phyloP scores from a whole-genome alignment of 1,140 invertebrate genomes.

The Caenorhabditis briggsae region DNA sequence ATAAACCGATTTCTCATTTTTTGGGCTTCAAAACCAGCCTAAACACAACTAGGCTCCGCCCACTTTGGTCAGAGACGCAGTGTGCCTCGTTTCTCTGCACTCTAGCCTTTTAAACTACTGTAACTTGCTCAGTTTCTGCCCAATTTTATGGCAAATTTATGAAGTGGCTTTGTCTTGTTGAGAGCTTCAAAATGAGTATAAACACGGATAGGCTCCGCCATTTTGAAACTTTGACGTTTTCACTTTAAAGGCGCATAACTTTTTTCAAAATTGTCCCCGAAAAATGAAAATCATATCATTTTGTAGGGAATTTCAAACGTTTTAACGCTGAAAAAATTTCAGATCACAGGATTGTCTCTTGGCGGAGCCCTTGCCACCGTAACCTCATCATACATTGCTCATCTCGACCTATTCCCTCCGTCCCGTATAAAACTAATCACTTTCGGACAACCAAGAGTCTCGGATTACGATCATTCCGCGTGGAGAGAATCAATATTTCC shows the following conservation, averaged over 20 bases:
- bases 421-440: slow-evolving; percentile 50
- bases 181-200: not conserved
- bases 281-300: too few species aligned
- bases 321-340: not conserved
- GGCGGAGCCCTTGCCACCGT: slow-evolving; percentile 36
- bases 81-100: too few species aligned
- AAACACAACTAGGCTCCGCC: too few species aligned
- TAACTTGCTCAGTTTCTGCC: not conserved
- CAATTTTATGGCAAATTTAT: not conserved
- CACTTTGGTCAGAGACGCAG: too few species aligned
- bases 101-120: not conserved
- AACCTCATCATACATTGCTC: slow-evolving; percentile 46
- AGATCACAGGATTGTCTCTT: slow-evolving; percentile 38
- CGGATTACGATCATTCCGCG: slow-evolving; percentile 18
- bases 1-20: too few species aligned
- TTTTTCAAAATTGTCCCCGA: too few species aligned
- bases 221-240: not conserved
- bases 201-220: not conserved
- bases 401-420: not conserved
- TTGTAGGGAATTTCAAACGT: too few species aligned
- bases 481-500: slow-evolving; percentile 54
- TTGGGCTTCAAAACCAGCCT: too few species aligned
- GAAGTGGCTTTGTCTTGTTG: not conserved
- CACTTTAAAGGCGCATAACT: not conserved
- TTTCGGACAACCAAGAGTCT: slow-evolving; percentile 54